Evolutionary conservation across 2,797 vertebrate species (phyloP).

Genomic region (Artibeus lituratus): DNA sequence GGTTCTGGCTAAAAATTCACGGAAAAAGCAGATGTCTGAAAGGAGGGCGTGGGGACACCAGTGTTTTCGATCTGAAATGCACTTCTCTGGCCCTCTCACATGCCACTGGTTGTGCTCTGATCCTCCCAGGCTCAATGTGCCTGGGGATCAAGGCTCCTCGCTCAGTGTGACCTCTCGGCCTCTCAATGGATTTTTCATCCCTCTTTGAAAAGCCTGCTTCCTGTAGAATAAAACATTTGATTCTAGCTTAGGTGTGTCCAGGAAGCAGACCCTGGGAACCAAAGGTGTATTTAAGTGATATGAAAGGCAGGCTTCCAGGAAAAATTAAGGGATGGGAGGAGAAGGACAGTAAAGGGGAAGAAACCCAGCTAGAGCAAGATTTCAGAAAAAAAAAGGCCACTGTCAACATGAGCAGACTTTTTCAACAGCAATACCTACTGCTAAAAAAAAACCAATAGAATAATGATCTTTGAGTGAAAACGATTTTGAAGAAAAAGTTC

Average conservation of each 20-base stretch:
- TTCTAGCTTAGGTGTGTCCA: background rate
- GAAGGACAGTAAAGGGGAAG: background rate
- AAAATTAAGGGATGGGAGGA: background rate
- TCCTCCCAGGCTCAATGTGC: background rate
- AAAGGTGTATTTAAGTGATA: background rate
- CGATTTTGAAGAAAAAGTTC: background rate
- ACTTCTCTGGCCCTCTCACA: background rate
- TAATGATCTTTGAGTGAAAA: background rate
- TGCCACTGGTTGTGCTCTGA: background rate
- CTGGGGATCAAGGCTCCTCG: background rate
- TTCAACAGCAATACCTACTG: background rate
- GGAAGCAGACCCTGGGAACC: background rate
- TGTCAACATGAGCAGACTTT: background rate
- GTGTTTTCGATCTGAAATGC: background rate
- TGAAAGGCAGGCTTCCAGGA: background rate
- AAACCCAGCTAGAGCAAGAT: background rate
- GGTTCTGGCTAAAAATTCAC: background rate
- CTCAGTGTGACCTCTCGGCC: background rate
- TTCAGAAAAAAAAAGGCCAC: background rate
- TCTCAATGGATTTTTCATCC: background rate
- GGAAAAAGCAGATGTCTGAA: background rate
- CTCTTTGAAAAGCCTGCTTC: conserved; percentile 12
- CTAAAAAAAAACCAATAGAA: background rate
- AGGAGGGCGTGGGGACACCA: background rate
- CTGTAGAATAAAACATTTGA: conserved; percentile 10